These are phyloP conservation scores for Petrocephalus schoutedeni DNA, from an alignment of 2,797 vertebrate genomes.

Conservation along the genomic window DNA sequence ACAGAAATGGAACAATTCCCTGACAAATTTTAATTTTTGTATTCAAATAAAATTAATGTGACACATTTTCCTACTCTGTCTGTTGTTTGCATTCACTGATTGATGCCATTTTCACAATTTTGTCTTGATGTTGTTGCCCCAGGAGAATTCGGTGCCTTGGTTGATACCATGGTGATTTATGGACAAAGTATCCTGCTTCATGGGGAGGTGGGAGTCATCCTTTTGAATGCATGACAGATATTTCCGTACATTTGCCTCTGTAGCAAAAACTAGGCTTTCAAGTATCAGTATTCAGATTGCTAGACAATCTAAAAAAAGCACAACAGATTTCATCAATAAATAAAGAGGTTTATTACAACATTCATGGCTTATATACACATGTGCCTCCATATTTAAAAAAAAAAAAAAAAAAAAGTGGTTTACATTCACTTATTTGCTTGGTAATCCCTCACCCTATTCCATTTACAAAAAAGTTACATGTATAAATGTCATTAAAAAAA, in stretches of 20 bases:
- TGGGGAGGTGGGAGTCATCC: background rate
- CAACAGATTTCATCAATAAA: conserved; percentile 50
- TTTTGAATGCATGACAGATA: no score
- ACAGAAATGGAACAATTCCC: conserved; percentile 86
- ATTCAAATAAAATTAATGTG: background rate
- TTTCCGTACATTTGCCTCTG: background rate
- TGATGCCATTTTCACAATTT: background rate
- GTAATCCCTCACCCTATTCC: conserved; percentile 31
- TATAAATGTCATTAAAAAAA: conserved; percentile 33
- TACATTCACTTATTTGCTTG: conserved; percentile 34
- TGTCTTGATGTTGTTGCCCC: background rate
- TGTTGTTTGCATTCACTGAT: background rate
- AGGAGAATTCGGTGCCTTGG: background rate
- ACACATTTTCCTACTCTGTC: background rate
- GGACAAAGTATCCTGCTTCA: background rate
- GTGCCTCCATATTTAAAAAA: conserved; percentile 59
- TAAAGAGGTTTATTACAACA: conserved; percentile 64
- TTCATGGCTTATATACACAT: conserved; percentile 68
- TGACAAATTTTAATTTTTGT: conserved; percentile 69
- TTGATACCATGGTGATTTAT: background rate
- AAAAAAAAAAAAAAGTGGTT: conserved; percentile 57
- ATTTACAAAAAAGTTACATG: conserved; percentile 46
- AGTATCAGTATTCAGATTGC: background rate
- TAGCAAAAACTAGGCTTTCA: background rate
- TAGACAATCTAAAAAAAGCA: background rate